phyloP scores from a whole-genome alignment of 2,113 vertebrate genomes.

The Malurus alboscapulatus region DNA sequence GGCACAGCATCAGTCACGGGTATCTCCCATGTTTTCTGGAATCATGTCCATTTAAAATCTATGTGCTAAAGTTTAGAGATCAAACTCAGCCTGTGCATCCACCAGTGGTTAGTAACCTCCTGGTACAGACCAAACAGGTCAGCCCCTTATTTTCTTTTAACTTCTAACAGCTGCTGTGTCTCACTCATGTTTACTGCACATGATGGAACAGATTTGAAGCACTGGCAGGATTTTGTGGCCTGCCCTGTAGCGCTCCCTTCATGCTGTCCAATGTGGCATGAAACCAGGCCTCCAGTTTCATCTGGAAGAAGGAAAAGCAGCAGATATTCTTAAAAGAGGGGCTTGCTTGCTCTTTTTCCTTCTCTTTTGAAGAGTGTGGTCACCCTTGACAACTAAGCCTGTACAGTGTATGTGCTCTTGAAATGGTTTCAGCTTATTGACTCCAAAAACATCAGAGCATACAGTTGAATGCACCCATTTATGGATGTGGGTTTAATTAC shows the following conservation, averaged over 20 bases:
- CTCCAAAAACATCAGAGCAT: not conserved
- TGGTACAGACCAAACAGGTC: not conserved
- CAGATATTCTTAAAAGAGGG: not conserved
- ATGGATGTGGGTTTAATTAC: constrained; percentile 8
- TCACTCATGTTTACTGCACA: accelerated
- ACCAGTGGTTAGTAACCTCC: not conserved
- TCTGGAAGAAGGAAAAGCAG: not conserved
- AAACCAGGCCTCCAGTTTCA: not conserved
- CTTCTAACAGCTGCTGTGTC: not conserved
- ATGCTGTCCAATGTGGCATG: not conserved
- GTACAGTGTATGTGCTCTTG: not conserved
- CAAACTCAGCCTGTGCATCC: not conserved
- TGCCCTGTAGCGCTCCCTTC: not conserved
- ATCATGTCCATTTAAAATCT: not conserved
- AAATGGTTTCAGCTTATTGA: not conserved
- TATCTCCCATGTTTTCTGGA: not conserved
- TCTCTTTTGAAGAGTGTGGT: not conserved
- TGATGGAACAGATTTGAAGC: not conserved
- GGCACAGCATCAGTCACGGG: not conserved
- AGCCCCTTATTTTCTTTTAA: not conserved
- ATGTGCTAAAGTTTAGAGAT: not conserved
- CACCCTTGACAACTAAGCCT: not conserved
- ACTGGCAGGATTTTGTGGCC: not conserved
- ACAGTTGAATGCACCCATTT: not conserved
- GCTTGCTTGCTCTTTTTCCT: not conserved